A percentile compares a stretch with the other conserved stretches of the same genome.
phyloP scores from a whole-genome alignment of 2,797 vertebrate species.

The Squalus acanthias region DNA sequence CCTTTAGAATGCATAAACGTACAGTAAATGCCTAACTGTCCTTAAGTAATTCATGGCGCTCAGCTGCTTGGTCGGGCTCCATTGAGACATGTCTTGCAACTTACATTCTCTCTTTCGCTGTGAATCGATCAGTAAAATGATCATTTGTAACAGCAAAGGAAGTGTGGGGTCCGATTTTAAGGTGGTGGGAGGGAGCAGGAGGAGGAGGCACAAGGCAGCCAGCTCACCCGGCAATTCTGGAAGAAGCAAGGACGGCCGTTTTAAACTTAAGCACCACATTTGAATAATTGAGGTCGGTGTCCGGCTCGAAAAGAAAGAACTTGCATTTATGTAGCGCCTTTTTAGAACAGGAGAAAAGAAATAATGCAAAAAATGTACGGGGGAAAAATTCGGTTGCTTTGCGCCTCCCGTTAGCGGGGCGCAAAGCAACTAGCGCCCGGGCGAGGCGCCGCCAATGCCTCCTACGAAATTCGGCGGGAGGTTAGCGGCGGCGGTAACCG shows the following conservation, averaged over 20 bases:
- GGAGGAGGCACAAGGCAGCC: too few species aligned
- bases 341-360: too few species aligned
- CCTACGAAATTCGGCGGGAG: too few species aligned
- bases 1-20: slow-evolving; percentile 14
- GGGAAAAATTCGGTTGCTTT: too few species aligned
- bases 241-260: neutral
- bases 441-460: too few species aligned
- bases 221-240: neutral
- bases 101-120: neutral
- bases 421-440: too few species aligned
- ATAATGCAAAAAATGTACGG: too few species aligned
- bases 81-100: neutral
- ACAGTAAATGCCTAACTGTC: neutral
- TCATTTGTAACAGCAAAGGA: neutral
- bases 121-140: neutral
- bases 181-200: neutral
- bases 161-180: neutral
- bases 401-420: too few species aligned
- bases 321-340: too few species aligned
- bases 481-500: too few species aligned
- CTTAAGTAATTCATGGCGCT: neutral
- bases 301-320: neutral
- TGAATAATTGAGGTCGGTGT: neutral
- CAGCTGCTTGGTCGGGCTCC: neutral
- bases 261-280: neutral